Evolutionary conservation across 2,888 invertebrate species (phyloP), one percentile per base, ranked within the genome.

Genomic region (Rhaphigaster nebulosa): DNA sequence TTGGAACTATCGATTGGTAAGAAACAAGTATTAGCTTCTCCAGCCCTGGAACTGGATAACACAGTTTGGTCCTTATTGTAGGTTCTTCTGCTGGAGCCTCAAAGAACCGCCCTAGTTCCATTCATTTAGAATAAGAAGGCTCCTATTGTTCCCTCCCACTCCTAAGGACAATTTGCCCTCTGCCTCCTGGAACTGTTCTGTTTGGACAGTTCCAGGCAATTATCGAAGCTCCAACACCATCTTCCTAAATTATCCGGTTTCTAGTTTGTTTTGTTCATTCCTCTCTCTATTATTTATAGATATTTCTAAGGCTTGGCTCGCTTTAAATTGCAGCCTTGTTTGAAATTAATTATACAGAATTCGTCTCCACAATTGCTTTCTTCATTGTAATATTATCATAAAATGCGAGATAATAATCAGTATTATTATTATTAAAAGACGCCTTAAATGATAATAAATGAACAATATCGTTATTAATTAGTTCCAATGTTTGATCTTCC

Each of bases 181-280:
- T 12, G n/a, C 26, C 60, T 60, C 60, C n/a, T 60, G 60, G n/a
- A n/a, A 26, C 23, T 56, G 26, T 20, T 29, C 60, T 60, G 60
- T 60, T 60, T 60, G 60, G n/a, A 60, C 60, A 60, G 60, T n/a
- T 60, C 60, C 60, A n/a, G 60, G 60, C 60, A 60, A 60, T 60
- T n/a, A 60, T 60, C n/a, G 60, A 60, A 13, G 12, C 13, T 60
- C 60, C 60, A 29, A 1, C 60, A 12, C 10, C 60, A 60, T 60
- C 60, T n/a, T 60, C 12, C 60, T 60, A 60, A 60, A 60, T 60
- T 60, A 60, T 60, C 60, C 60, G n/a, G 60, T 60, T 29, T 29
- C n/a, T n/a, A n/a, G 60, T 60, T 60, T 60, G 60, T 60, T 29
- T 60, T 60, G 60, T 60, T n/a, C 60, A 60, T n/a, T 60, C 60